phyloP scores from a whole-genome alignment of 2,113 vertebrate genomes.

The Ptyas mucosa region DNA sequence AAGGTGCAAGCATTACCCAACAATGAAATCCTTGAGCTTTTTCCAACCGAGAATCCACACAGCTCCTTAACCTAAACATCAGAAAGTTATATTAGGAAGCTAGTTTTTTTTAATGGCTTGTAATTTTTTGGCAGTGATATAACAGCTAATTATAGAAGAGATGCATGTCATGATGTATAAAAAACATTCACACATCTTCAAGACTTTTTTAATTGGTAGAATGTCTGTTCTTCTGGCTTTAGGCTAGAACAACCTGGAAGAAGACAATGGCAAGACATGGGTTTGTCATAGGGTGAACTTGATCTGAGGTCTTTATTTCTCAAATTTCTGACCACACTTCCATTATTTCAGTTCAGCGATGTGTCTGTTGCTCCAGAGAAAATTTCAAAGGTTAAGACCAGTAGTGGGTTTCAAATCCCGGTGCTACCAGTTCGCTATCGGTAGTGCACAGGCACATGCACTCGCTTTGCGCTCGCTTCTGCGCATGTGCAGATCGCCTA shows the following conservation, averaged over 20 bases:
- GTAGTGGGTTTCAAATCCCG: no score
- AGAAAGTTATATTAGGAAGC: not conserved
- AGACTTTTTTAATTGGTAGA: not conserved
- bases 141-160: conserved; percentile 8
- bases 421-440: no score
- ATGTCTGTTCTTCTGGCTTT: not conserved
- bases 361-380: not conserved
- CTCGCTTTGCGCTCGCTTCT: no score
- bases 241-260: not conserved
- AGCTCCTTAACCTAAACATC: conserved; percentile 7
- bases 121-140: conserved; percentile 25
- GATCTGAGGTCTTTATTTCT: not conserved
- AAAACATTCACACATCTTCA: not conserved
- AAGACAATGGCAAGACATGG: not conserved
- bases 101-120: conserved; percentile 23
- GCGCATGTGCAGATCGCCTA: no score
- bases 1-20: not conserved
- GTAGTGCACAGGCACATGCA: no score
- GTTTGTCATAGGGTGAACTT: not conserved
- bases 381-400: not conserved
- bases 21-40: not conserved
- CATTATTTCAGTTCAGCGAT: not conserved
- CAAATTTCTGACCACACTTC: not conserved
- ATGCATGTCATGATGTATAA: not conserved
- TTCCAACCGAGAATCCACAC: not conserved